Evolutionary conservation across 92 coral and sea anemone genomes (phyloP).

Genomic region (Phenganax subtilis): DNA sequence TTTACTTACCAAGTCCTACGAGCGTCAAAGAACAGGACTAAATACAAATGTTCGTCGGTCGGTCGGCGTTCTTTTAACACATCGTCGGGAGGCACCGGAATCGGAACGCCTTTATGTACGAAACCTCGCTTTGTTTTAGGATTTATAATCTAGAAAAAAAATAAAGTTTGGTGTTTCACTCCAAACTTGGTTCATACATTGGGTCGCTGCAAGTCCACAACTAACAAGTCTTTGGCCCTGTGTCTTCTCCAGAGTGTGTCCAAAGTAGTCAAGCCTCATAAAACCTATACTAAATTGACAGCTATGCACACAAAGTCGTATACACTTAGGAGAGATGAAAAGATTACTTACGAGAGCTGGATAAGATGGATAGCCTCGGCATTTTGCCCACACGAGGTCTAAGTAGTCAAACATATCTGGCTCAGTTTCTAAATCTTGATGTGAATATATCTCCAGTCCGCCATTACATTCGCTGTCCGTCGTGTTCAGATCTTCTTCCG

Average conservation of each 20-base stretch:
- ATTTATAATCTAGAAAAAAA: constrained; percentile 67
- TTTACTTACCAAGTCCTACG: constrained; percentile 88
- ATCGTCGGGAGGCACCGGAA: constrained; percentile 98
- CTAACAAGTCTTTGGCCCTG: no score
- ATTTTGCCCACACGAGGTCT: constrained; percentile 99
- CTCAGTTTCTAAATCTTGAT: constrained; percentile 59
- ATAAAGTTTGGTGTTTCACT: background rate
- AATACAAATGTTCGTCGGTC: constrained; percentile 83
- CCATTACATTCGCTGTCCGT: constrained; percentile 90
- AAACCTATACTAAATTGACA: no score
- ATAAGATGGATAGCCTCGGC: constrained; percentile 97
- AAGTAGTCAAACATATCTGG: constrained; percentile 75
- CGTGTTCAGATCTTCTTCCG: constrained; percentile 90
- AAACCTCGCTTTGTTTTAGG: constrained; percentile 98
- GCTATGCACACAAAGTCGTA: no score
- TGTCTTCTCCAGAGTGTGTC: no score
- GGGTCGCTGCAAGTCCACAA: no score
- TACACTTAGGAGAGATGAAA: background rate
- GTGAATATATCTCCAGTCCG: constrained; percentile 67
- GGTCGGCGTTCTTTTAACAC: constrained; percentile 78
- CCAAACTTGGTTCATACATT: background rate
- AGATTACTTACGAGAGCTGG: constrained; percentile 78
- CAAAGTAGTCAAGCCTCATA: no score
- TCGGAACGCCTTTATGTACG: constrained; percentile 90
- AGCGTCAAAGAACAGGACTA: constrained; percentile 89